These are phyloP conservation scores for Mesocricetus auratus DNA, from an alignment of 2,113 vertebrate genomes.

Conservation along the genomic window DNA sequence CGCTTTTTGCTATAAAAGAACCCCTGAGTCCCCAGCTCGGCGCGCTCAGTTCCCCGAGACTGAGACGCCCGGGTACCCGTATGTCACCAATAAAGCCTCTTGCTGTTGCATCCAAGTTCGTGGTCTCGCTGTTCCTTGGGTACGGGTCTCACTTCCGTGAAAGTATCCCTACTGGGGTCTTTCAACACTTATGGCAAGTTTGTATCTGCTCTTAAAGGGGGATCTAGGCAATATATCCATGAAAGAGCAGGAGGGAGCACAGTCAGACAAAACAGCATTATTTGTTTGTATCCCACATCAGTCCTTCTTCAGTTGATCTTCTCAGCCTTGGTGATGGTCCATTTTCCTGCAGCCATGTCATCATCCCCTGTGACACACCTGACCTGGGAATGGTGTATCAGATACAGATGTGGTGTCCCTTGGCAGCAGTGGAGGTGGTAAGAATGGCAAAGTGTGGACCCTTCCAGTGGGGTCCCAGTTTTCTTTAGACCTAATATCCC, in stretches of 20 bases:
- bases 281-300: background rate
- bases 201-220: background rate
- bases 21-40: too few relatives aligned
- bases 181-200: background rate
- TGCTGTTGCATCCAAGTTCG: too few relatives aligned
- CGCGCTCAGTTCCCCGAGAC: too few relatives aligned
- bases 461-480: background rate
- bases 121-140: too few relatives aligned
- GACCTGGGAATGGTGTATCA: background rate
- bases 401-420: background rate
- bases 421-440: background rate
- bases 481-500: background rate
- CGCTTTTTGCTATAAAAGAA: too few relatives aligned
- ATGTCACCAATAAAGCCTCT: too few relatives aligned
- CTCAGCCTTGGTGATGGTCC: background rate
- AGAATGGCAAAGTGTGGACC: background rate
- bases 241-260: background rate
- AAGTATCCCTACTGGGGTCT: too few relatives aligned
- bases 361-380: background rate
- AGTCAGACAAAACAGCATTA: background rate
- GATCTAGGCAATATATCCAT: background rate
- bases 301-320: background rate
- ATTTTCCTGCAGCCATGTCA: background rate
- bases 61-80: too few relatives aligned
- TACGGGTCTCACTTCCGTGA: too few relatives aligned